Conservation (phyloP, 2,888 invertebrate species). For the Erynnis tages region DNA sequence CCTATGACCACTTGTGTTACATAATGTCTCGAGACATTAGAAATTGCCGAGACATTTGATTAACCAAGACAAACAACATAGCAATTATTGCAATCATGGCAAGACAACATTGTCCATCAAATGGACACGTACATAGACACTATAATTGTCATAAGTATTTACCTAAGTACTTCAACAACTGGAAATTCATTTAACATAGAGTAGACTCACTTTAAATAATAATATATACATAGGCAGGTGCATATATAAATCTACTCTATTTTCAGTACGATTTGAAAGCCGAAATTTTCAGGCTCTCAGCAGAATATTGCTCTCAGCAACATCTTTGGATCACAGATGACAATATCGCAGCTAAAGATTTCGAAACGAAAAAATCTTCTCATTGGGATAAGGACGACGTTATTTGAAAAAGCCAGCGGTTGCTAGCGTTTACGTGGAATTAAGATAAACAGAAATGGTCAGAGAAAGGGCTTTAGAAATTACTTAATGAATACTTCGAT, state of each 20-base stretch:
- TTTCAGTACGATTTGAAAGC: no score
- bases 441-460: background rate
- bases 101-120: background rate
- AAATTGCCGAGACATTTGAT: background rate
- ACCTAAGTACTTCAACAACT: no score
- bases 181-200: no score
- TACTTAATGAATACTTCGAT: slow-evolving; percentile 9
- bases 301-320: no score
- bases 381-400: background rate
- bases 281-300: no score
- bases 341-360: background rate
- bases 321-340: no score
- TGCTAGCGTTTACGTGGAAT: background rate
- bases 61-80: background rate
- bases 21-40: background rate
- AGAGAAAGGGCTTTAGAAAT: background rate
- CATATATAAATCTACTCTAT: no score
- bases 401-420: background rate
- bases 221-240: no score
- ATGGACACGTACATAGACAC: background rate
- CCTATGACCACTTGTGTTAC: no score
- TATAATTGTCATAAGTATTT: no score
- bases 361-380: background rate
- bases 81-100: background rate
- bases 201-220: no score